phyloP scores from a whole-genome alignment of 2,888 invertebrate species.

The Fragum whitleyi region DNA sequence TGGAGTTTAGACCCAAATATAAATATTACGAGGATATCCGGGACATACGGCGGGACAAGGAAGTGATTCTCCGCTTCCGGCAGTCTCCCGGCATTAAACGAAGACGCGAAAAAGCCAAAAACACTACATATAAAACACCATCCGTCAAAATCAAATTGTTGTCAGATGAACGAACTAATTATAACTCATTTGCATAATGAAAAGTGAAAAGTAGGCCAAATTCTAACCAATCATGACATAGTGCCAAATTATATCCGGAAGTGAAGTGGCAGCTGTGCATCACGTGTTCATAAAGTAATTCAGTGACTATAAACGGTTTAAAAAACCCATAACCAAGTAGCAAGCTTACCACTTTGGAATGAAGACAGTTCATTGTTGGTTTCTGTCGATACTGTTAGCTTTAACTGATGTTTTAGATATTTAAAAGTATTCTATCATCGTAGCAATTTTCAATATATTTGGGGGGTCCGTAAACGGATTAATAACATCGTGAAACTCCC shows the following conservation, averaged over 20 bases:
- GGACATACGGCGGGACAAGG: slow-evolving; percentile 74
- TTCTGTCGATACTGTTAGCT: too few relatives aligned
- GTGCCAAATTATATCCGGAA: slow-evolving; percentile 14
- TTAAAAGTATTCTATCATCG: too few relatives aligned
- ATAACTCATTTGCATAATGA: slow-evolving; percentile 53
- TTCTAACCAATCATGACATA: slow-evolving; percentile 4
- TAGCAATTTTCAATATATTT: too few relatives aligned
- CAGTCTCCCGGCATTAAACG: slow-evolving; percentile 78
- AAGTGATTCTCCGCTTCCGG: slow-evolving; percentile 73
- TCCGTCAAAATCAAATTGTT: slow-evolving; percentile 42
- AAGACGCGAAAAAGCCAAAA: slow-evolving; percentile 71
- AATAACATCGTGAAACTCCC: too few relatives aligned
- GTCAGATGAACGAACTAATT: slow-evolving; percentile 52
- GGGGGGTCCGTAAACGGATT: too few relatives aligned
- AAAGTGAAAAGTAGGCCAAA: neutral
- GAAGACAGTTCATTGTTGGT: too few relatives aligned
- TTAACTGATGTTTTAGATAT: too few relatives aligned
- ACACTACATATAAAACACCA: slow-evolving; percentile 21
- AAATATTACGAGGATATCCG: slow-evolving; percentile 79
- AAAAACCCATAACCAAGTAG: too few relatives aligned
- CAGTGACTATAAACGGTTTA: too few relatives aligned
- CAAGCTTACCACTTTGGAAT: too few relatives aligned
- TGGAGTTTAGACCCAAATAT: slow-evolving; percentile 78
- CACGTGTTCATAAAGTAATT: neutral
- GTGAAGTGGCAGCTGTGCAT: slow-evolving; percentile 21